Evolutionary conservation across 1,140 invertebrate genomes (phyloP).

Genomic region (Philotrypesis tridentata): DNA sequence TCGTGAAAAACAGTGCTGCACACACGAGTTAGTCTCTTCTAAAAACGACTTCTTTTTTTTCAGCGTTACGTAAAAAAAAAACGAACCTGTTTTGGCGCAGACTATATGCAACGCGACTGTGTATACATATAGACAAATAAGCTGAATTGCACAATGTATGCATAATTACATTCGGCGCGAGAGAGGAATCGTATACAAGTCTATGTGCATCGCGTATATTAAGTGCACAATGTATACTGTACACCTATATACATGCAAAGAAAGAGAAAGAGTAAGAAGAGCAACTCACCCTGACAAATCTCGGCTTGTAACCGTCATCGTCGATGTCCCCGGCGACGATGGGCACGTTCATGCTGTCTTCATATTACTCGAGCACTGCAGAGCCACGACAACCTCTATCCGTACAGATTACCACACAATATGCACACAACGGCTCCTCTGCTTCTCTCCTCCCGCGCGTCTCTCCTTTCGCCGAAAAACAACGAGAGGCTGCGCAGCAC

Average conservation of each 20-base stretch:
- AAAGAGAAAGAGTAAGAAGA: conserved; percentile 28
- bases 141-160: neutral
- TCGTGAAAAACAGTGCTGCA: neutral
- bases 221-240: neutral
- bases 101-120: too few relatives aligned
- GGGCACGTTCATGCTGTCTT: conserved; percentile 69
- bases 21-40: too few relatives aligned
- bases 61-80: neutral
- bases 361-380: conserved; percentile 22
- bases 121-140: neutral
- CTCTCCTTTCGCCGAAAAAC: too few relatives aligned
- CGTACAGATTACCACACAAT: too few relatives aligned
- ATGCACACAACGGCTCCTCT: too few relatives aligned
- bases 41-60: too few relatives aligned
- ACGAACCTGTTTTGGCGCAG: neutral
- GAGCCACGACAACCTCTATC: too few relatives aligned
- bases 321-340: conserved; percentile 70
- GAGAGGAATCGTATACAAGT: too few relatives aligned
- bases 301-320: conserved; percentile 66
- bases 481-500: too few relatives aligned
- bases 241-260: neutral
- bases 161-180: neutral
- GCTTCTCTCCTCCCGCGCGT: too few relatives aligned
- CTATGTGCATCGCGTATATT: too few relatives aligned
- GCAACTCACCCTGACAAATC: conserved; percentile 66